A percentile compares a stretch with the other conserved stretches of the same genome.
Conservation (phyloP, 1,140 invertebrate species). For the Cyphomyrmex costatus region DNA sequence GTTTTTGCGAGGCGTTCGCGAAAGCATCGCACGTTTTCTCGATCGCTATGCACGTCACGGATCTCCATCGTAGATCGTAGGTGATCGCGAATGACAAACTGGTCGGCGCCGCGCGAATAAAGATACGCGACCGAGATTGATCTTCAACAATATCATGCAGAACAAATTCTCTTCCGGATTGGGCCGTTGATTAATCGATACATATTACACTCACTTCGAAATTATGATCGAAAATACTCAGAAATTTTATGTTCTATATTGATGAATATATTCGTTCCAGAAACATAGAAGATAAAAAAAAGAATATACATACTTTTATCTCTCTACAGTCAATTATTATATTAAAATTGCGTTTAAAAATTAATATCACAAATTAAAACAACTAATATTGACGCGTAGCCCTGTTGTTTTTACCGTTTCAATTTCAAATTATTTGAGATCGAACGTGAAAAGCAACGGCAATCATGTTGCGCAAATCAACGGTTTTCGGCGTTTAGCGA, state of each 20-base stretch:
- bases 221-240: neutral
- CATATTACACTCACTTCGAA: neutral
- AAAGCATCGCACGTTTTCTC: conserved; percentile 57
- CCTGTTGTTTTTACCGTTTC: too few relatives aligned
- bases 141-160: neutral
- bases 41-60: conserved; percentile 51
- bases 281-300: too few relatives aligned
- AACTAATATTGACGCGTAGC: too few relatives aligned
- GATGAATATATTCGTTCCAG: too few relatives aligned
- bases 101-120: neutral
- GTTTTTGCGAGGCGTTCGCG: neutral
- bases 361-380: too few relatives aligned
- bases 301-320: too few relatives aligned
- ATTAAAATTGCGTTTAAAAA: too few relatives aligned
- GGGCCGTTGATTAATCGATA: too few relatives aligned
- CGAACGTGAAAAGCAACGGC: neutral
- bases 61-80: neutral
- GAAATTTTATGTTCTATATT: too few relatives aligned
- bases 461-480: neutral
- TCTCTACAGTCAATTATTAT: too few relatives aligned
- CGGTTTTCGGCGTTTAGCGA: neutral
- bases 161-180: neutral
- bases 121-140: neutral
- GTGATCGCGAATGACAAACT: conserved; percentile 23
- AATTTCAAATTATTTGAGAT: neutral